These are phyloP conservation scores for Astur gentilis DNA, from an alignment of 2,113 vertebrate species.

Conservation along the genomic window DNA sequence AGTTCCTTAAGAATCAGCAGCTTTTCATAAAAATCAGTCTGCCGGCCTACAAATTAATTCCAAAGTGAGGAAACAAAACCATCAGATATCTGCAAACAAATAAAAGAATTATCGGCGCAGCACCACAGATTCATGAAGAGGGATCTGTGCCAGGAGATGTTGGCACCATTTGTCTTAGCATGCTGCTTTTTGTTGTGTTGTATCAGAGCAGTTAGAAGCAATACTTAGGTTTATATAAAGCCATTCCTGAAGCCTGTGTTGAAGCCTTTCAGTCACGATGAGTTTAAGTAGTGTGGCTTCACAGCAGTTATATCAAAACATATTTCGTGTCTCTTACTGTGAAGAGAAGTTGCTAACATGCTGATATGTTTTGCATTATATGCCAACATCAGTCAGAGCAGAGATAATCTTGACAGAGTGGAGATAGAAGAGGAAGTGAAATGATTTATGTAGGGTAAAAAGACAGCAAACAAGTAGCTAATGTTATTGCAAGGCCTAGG, in stretches of 20 bases:
- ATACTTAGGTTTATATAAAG: neutral
- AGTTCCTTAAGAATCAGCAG: neutral
- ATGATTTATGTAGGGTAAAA: neutral
- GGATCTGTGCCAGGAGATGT: neutral
- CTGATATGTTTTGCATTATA: neutral
- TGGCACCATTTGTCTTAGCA: neutral
- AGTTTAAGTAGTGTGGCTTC: neutral
- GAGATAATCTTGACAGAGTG: neutral
- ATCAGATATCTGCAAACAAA: neutral
- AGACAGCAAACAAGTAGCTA: neutral
- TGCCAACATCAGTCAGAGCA: neutral
- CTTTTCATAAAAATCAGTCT: neutral
- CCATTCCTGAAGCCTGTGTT: neutral
- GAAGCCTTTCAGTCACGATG: neutral
- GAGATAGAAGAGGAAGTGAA: neutral
- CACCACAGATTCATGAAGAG: neutral
- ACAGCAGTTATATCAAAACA: neutral
- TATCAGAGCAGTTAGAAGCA: neutral
- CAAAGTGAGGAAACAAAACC: neutral
- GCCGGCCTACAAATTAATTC: neutral
- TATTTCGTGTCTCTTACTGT: slow-evolving; percentile 4
- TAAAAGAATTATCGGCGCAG: neutral
- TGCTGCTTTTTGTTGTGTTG: neutral
- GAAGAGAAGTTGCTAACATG: neutral
- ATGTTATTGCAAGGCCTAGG: neutral